Evolutionary conservation across 2,797 vertebrate species (phyloP).

Genomic region (Schizothorax lantsangensis): DNA sequence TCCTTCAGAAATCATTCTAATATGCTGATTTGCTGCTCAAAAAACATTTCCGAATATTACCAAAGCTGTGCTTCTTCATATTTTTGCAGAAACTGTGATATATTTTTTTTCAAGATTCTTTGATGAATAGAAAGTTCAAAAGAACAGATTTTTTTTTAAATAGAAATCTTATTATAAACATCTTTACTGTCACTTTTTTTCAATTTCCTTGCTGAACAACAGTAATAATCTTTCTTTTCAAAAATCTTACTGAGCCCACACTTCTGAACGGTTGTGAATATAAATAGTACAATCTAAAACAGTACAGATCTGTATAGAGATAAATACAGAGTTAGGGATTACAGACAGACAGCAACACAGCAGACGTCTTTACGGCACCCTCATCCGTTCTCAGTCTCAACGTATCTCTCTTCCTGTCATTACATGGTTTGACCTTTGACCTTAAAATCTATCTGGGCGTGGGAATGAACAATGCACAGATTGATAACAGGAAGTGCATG

Average conservation of each 20-base stretch:
- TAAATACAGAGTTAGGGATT: background rate
- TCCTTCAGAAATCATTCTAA: background rate
- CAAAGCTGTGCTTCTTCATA: background rate
- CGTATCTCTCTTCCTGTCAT: conserved; percentile 51
- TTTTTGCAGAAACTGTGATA: background rate
- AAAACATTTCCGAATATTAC: too few species aligned
- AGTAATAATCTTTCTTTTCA: background rate
- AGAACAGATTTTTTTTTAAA: too few species aligned
- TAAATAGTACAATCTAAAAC: background rate
- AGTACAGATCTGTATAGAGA: conserved; percentile 1
- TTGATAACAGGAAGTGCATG: conserved; percentile 32
- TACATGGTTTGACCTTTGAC: conserved; percentile 47
- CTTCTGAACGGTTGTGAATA: background rate
- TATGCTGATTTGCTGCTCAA: background rate
- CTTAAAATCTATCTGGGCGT: conserved; percentile 12
- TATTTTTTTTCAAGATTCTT: too few species aligned
- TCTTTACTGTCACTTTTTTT: too few species aligned
- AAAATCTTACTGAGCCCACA: background rate
- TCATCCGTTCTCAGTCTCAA: conserved; percentile 41
- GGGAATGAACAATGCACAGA: conserved; percentile 49
- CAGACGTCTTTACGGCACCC: conserved; percentile 9
- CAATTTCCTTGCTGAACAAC: background rate
- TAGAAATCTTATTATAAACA: too few species aligned
- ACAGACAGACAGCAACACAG: background rate
- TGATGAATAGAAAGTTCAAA: too few species aligned